Conservation (phyloP, 2,888 invertebrate species). For the Parnassius mnemosyne region DNA sequence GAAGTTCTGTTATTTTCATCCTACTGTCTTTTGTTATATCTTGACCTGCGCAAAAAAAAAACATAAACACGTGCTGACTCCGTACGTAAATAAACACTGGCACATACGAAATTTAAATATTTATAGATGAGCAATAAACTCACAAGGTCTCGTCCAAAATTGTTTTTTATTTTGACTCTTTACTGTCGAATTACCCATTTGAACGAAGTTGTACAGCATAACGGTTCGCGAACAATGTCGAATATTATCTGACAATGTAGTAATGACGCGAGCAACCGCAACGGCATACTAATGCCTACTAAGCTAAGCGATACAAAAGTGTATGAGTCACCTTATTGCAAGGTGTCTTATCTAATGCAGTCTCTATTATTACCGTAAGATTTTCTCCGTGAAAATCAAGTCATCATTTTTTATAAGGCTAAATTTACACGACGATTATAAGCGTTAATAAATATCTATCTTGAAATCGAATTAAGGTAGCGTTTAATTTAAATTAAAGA, state of each 20-base stretch:
- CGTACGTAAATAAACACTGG: constrained; percentile 53
- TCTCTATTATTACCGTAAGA: constrained; percentile 44
- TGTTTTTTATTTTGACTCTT: constrained; percentile 53
- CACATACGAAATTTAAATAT: constrained; percentile 14
- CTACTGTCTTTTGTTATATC: constrained; percentile 76
- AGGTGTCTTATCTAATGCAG: constrained; percentile 66
- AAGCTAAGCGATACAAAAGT: constrained; percentile 58
- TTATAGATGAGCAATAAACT: constrained; percentile 41
- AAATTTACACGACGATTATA: constrained; percentile 8
- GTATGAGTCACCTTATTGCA: constrained; percentile 58
- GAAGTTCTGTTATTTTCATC: constrained; percentile 72
- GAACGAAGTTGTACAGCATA: constrained; percentile 51
- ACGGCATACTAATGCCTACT: constrained; percentile 65
- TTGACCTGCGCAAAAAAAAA: constrained; percentile 68
- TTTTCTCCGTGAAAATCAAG: constrained; percentile 46
- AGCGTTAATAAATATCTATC: no score
- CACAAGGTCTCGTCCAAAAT: constrained; percentile 58
- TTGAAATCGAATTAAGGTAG: no score
- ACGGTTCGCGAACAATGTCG: constrained; percentile 45
- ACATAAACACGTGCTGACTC: constrained; percentile 36
- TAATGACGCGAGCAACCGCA: constrained; percentile 50
- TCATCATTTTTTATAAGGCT: constrained; percentile 29
- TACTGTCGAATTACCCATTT: constrained; percentile 65
- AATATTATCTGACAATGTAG: constrained; percentile 40
- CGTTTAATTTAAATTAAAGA: no score